Evolutionary conservation across 92 coral and sea anemone genomes (phyloP), one percentile per base, ranked within the genome.

Genomic region (Paragorgia papillata): DNA sequence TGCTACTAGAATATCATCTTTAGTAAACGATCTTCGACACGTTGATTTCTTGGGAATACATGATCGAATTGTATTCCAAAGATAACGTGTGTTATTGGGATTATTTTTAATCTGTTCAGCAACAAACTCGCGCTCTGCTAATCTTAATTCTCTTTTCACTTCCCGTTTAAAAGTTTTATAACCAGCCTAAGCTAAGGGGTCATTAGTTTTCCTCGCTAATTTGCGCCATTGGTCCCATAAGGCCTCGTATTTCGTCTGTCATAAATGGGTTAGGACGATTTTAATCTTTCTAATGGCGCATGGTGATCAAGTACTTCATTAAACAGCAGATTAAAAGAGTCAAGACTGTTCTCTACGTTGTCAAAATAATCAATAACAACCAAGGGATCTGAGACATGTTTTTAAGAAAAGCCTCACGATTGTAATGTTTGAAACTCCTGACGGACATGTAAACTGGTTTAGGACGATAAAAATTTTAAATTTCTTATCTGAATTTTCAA

Each of bases 201-300:
- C 88, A 60, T 79, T 84, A 30, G 85, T 74, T 56, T 65, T 46
- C 66, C 73, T 66, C 29, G 74, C 69, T 62, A 58, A 37, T 44
- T 68, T 46, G 59, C 58, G 79, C 90, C 87, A 79, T 34, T 62
- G 40, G 43, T 87, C 90, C 56, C 90, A 83, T 87, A 24, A 87
- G 84, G 22, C 75, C 60, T 7, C 85, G 80, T 43, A 87, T 83
- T 50, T 82, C 85, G 18, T 73, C 82, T 25, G 90, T 83, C 26
- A 87, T 55, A 57, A 73, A 79, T 48, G 87, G 80, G 46, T 61
- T 54, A 12, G 81, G 90, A 14, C 85, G 73, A 55, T 79, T 69
- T n/a, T 74, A 49, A 34, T 65, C 49, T 79, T 85, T 75, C 66
- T 35, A 83, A 15, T 1, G 83, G 87, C 60, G 68, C 44, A 22